These are phyloP conservation scores for Cricetomys ansorgei DNA, from an alignment of 2,113 vertebrate species.

Conservation along the genomic window DNA sequence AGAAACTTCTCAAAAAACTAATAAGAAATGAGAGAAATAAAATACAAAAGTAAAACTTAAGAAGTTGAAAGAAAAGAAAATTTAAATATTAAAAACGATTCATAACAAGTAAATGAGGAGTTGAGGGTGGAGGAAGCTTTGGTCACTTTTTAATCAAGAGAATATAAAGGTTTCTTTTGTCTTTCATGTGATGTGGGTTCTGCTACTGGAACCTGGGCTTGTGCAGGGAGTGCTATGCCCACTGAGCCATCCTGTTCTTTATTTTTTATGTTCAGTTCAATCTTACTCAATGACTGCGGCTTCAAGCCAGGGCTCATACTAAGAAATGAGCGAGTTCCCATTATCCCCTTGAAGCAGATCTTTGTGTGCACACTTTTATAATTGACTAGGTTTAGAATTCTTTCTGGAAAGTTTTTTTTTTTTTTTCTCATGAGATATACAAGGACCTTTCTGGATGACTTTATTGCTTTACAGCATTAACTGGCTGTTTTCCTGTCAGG, in stretches of 20 bases:
- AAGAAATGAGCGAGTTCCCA: not conserved
- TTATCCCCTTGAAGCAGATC: not conserved
- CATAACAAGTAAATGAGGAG: not conserved
- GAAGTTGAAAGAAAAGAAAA: not conserved
- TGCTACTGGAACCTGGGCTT: not conserved
- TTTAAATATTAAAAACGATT: slow-evolving; percentile 21
- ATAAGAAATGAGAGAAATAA: not conserved
- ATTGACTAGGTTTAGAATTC: not conserved
- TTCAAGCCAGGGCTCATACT: not conserved
- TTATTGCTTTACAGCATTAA: not conserved
- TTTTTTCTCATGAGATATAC: not conserved
- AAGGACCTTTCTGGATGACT: not conserved
- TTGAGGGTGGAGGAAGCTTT: not conserved
- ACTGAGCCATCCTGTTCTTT: not conserved
- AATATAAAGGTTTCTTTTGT: not conserved
- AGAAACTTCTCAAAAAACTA: not conserved
- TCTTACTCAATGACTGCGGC: not conserved
- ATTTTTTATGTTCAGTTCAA: slow-evolving; percentile 28
- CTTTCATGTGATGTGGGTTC: not conserved
- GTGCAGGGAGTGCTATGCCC: not conserved
- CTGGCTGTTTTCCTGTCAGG: not conserved
- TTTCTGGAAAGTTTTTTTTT: not conserved
- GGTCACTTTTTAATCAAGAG: slow-evolving; percentile 29
- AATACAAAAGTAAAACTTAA: not conserved
- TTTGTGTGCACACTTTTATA: not conserved